Conservation (phyloP, 2,113 vertebrate genomes). For the Chamaetylas fuelleborni region DNA sequence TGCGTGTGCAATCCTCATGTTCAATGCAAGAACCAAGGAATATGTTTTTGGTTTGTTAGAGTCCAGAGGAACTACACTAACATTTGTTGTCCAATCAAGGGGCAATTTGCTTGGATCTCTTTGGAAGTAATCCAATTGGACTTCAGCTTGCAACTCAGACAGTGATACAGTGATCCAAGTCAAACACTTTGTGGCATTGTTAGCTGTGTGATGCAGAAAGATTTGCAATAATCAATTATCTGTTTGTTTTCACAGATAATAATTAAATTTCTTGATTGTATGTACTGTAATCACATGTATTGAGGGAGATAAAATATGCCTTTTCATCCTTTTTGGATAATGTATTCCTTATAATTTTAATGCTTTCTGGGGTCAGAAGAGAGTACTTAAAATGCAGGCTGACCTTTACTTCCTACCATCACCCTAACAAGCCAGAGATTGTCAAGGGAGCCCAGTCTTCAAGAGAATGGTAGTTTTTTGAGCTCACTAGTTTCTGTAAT, state of each 20-base stretch:
- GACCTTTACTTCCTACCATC: not conserved
- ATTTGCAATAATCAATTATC: not conserved
- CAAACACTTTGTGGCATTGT: not conserved
- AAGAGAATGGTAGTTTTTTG: not conserved
- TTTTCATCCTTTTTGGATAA: not conserved
- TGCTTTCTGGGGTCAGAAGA: not conserved
- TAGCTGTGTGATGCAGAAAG: not conserved
- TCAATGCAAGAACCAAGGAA: not conserved
- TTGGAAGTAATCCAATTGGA: not conserved
- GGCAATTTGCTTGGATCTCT: not conserved
- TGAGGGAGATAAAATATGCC: not conserved
- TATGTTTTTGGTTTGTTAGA: not conserved
- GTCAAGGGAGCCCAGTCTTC: not conserved
- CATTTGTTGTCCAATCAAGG: not conserved
- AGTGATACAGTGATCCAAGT: rapidly evolving
- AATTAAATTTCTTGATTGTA: not conserved
- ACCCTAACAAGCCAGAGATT: not conserved
- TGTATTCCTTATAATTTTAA: not conserved
- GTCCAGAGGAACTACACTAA: not conserved
- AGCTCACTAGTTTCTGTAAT: not conserved
- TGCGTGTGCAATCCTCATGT: rapidly evolving
- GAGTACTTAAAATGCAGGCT: not conserved
- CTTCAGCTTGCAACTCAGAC: not conserved
- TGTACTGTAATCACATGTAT: not conserved
- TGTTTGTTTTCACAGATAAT: not conserved